Base-by-base conservation (phyloP, 2,888 invertebrate species). In the Thalpophila matura region DNA sequence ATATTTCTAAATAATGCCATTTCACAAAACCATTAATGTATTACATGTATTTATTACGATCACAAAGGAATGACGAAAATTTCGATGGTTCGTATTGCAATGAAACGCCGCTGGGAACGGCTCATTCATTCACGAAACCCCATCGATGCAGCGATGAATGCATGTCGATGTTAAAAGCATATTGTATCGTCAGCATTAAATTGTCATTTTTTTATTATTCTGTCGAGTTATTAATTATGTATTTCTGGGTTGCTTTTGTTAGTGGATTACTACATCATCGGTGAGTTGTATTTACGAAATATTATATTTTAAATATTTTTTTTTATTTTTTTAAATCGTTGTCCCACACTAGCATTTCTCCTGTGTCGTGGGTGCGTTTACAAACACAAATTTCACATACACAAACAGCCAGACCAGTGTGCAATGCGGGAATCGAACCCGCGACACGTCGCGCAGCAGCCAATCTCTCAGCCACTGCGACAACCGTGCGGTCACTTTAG, bases 151-250 rank as follows among this genome's bases (percentile, higher is more conserved):
- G 29, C 6, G 10, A 22, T 63, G 37, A 31, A 50, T 45, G n/a
- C n/a, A 24, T 29, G 16, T 47, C 4, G 16, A 33, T 40, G 2
- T 38, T 2, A 64, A 38, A n/a, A 18, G 16, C 7, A 0, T 49
- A 31, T 26, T 22, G 12, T 29, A 18, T 27, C 1, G 12, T 5
- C 0, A 29, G 0, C 5, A 18, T 16, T 6, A 12, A 18, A 22
- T 29, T 24, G 7, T 16, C 54, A 54, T 26, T 24, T 18, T 40
- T 33, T 61, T 12, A 20, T 12, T 26, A 53, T n/a, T 22, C 16
- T 7, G 26, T 3, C 4, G 24, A 29, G 16, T 50, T 0, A 0
- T 14, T 22, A n/a, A 10, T 50, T n/a, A n/a, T n/a, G n/a, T n/a
- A 3, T 16, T 16, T 60, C 16, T 27, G 3, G 7, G 3, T 12